phyloP scores from a whole-genome alignment of 2,113 vertebrate genomes.

The Myrmophylax atrothorax region DNA sequence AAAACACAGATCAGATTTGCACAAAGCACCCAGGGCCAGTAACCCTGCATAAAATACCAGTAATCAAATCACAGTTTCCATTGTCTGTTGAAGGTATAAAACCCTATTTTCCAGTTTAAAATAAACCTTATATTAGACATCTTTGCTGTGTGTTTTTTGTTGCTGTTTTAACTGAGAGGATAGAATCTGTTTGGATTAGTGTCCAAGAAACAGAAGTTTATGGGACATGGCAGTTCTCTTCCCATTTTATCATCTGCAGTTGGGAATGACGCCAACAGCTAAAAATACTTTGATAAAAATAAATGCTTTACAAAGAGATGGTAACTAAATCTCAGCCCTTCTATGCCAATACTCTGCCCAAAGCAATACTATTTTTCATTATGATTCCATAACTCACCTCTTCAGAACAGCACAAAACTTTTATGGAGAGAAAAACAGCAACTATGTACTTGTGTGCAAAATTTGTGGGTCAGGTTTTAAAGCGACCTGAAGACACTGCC shows the following conservation, averaged over 20 bases:
- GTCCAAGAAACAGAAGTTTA: neutral
- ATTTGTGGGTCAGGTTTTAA: neutral
- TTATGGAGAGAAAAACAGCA: neutral
- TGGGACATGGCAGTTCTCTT: neutral
- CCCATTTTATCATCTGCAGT: constrained; percentile 10
- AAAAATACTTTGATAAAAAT: constrained; percentile 68
- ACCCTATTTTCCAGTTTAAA: neutral
- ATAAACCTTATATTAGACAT: neutral
- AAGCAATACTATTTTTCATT: constrained; percentile 10
- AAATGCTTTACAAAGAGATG: constrained; percentile 37
- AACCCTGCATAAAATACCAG: neutral
- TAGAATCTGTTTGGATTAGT: neutral
- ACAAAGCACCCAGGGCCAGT: neutral
- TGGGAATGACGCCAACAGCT: constrained; percentile 13
- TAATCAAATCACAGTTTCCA: neutral
- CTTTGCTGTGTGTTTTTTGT: neutral
- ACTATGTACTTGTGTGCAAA: neutral
- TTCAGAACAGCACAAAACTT: neutral
- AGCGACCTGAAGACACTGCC: neutral
- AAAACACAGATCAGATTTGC: neutral
- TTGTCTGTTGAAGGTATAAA: neutral
- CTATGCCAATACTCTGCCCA: neutral
- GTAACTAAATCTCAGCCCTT: constrained; percentile 48
- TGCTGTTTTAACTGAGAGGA: neutral
- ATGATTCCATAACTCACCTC: neutral